Base-by-base conservation (phyloP, 2,113 vertebrate species). In the Silurus asotus region DNA sequence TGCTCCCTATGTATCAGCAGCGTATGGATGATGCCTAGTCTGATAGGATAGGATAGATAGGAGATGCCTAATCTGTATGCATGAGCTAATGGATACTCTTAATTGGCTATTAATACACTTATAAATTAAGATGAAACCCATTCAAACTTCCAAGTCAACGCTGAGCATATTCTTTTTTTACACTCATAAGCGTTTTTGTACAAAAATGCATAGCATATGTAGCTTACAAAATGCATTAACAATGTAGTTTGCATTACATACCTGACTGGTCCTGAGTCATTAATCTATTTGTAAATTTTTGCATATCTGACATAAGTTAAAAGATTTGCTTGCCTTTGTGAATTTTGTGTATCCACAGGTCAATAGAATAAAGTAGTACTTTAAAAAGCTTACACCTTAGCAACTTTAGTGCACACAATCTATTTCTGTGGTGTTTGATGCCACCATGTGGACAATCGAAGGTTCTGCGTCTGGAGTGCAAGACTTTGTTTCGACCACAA, bases 391-490 rank as follows among this genome's bases (percentile, higher is more conserved):
- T 19, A 28, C 7, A 15, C 11, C 45, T 20, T 23, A 11, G 20
- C 55, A 75, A 56, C 8, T 48, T 23, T 19, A n/a, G 10, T 55
- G 20, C 10, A 62, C 19, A 59, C 1, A 51, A 3, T 8, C 10
- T 81, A 1, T 55, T 79, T 37, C 25, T 84, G 13, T 92, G 87
- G 75, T 83, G 64, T 91, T 5, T 94, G 88, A 89, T 89, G 64
- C 91, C 2, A 82, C n/a, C 93, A 89, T 85, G 90, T 92, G 94
- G 93, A 83, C 5, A n/a, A n/a, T 55, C 9, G 20, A 4, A 25
- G 28, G 0, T 48, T 15, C 17, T 75, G 55, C 56, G 19, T n/a
- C n/a, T 76, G 28, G 11, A 0, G 20, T 49, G 25, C 61, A 53
- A 25, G 1, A 23, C 6, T 70, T 1, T 37, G 51, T 49, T 7